Percentiles rank a stretch among this genome's conserved stretches.
Evolutionary conservation across 2,797 vertebrate genomes (phyloP).

Genomic region (Lepus townsendii): DNA sequence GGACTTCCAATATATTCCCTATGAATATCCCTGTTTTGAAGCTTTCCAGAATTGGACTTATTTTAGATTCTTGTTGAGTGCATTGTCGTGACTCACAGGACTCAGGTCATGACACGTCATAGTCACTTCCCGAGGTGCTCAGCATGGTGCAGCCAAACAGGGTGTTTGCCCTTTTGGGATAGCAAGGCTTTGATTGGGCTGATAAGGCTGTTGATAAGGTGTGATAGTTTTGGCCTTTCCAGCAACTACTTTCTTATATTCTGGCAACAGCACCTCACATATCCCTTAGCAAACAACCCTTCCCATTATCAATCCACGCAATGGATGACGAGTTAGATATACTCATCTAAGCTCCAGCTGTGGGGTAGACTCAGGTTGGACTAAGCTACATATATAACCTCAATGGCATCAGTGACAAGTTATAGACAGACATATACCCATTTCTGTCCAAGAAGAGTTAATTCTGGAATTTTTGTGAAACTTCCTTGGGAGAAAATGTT

Average conservation of each 20-base stretch:
- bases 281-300: background rate
- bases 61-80: slow-evolving; percentile 10
- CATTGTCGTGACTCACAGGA: background rate
- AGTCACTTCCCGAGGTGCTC: background rate
- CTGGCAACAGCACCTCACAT: background rate
- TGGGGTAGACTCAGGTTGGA: background rate
- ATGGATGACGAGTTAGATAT: background rate
- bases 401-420: rapidly evolving
- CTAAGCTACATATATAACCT: background rate
- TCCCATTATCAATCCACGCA: background rate
- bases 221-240: background rate
- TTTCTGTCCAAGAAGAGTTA: background rate
- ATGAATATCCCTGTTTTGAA: slow-evolving; percentile 34
- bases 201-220: background rate
- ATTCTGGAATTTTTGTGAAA: background rate
- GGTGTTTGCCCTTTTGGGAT: background rate
- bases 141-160: rapidly evolving
- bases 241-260: background rate
- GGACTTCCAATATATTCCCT: slow-evolving; percentile 14
- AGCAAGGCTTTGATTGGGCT: background rate
- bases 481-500: background rate
- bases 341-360: background rate
- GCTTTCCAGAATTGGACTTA: slow-evolving; percentile 50
- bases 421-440: background rate
- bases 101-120: background rate